Percentiles rank a stretch among this genome's conserved stretches.
These are phyloP conservation scores for Betta splendens DNA, from an alignment of 2,797 vertebrate genomes.

Conservation along the genomic window DNA sequence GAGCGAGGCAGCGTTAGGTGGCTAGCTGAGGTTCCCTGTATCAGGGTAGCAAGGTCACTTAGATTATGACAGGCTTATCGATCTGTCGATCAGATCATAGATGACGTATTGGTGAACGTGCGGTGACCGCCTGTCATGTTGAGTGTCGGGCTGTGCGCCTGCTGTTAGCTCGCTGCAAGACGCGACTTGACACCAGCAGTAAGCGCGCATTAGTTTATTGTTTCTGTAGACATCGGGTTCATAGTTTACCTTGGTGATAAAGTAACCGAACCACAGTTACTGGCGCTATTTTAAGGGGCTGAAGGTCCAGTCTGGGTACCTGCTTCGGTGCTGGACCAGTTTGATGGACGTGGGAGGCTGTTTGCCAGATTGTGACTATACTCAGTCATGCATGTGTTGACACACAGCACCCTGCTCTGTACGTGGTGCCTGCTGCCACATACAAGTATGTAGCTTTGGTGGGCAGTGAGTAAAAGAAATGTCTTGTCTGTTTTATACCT, in stretches of 20 bases:
- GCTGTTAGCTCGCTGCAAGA: constrained; percentile 43
- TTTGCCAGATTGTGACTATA: constrained; percentile 62
- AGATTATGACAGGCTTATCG: constrained; percentile 20
- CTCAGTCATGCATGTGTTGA: constrained; percentile 79
- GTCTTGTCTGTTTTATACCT: constrained; percentile 60
- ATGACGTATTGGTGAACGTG: constrained; percentile 24
- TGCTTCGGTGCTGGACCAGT: constrained; percentile 44
- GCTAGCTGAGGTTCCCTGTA: constrained; percentile 44
- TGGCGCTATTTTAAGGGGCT: background rate
- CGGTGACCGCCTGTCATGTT: constrained; percentile 7
- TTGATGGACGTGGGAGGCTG: constrained; percentile 79
- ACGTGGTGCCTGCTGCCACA: constrained; percentile 70
- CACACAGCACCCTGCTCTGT: constrained; percentile 68
- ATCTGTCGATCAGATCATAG: constrained; percentile 19
- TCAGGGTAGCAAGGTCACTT: constrained; percentile 50
- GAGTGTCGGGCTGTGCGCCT: constrained; percentile 21
- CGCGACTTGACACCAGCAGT: constrained; percentile 12
- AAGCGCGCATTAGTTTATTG: constrained; percentile 27
- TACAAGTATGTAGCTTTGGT: constrained; percentile 74
- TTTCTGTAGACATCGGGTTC: background rate
- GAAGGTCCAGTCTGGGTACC: constrained; percentile 21
- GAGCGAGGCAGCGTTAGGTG: constrained; percentile 55
- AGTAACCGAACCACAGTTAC: background rate
- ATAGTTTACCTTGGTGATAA: background rate
- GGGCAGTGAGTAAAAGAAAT: constrained; percentile 56